Evolutionary conservation across 2,113 vertebrate species (phyloP).

Genomic region (Oreochromis niloticus): DNA sequence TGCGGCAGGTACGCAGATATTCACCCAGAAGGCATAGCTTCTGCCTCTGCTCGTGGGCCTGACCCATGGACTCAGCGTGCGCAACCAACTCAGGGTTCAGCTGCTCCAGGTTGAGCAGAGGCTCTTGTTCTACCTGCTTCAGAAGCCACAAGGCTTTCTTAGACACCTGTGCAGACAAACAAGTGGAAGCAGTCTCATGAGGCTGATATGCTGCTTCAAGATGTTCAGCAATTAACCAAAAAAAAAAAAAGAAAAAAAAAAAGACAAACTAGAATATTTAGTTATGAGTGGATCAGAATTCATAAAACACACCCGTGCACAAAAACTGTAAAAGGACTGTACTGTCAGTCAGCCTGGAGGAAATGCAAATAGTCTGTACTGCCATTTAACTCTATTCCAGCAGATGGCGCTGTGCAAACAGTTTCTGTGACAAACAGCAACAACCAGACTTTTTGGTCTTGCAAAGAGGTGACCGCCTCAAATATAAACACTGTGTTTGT

Average conservation of each 20-base stretch:
- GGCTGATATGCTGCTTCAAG: neutral
- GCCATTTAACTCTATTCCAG: neutral
- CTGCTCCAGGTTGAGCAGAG: slow-evolving; percentile 82
- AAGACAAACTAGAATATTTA: neutral
- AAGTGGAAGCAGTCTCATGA: neutral
- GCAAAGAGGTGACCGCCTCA: rapidly evolving
- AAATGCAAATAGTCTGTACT: neutral
- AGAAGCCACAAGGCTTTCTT: slow-evolving; percentile 81
- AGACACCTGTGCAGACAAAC: slow-evolving; percentile 74
- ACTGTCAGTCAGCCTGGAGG: neutral
- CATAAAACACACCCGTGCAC: rapidly evolving
- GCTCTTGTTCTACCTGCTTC: slow-evolving; percentile 78
- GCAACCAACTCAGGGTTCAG: slow-evolving; percentile 82
- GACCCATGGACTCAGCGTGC: slow-evolving; percentile 80
- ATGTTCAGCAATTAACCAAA: neutral
- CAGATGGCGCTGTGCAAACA: neutral
- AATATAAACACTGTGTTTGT: neutral
- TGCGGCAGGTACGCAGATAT: slow-evolving; percentile 86
- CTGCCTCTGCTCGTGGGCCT: slow-evolving; percentile 71
- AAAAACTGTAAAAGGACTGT: neutral
- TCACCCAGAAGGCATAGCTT: slow-evolving; percentile 89
- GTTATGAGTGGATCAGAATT: neutral
- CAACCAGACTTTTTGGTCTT: neutral
- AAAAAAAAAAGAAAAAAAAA: rapidly evolving
- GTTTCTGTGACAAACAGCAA: neutral